Evolutionary conservation across 2,113 vertebrate species (phyloP), one percentile per base, ranked within the genome.

Genomic region (Protobothrops mucrosquamatus): DNA sequence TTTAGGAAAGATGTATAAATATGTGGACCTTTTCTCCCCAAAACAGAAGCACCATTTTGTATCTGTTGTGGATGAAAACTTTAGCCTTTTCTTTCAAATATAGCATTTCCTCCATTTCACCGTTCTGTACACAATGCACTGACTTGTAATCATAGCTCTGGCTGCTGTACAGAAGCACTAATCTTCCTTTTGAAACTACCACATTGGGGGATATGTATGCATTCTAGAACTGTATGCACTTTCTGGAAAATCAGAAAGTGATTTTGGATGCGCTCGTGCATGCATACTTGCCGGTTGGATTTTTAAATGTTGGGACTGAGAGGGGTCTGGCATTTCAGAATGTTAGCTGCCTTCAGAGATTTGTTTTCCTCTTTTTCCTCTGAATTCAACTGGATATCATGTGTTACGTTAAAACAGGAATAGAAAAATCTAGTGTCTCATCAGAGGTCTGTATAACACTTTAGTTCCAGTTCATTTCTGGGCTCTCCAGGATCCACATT

Each of bases 341-440:
- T 39, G 12, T 29, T 26, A 89, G 54, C 46, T 20, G n/a, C 4
- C 81, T 64, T 48, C 18, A 52, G 43, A n/a, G 69, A 23, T 52
- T 61, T 85, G 20, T 14, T 86, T 93, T 87, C 46, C 46, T 34
- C 59, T 29, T 92, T 92, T 88, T 22, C n/a, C 43, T 86, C n/a
- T 90, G 88, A 29, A 46, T 22, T 52, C 39, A 24, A 55, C 54
- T 89, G 55, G 69, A 54, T 61, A 57, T 29, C 55, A 52, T 93
- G 22, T 46, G 51, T 93, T 46, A 85, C 81, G 24, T 64, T 57
- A 64, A 46, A 90, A 54, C 43, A 90, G 52, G 56, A 61, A n/a
- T 14, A 90, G 56, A 87, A 93, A 93, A 61, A 54, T 54, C n/a
- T 89, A 89, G 74, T 20, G n/a, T 39, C 55, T 90, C 74, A 52